Percentiles rank a stretch among this genome's conserved stretches.
phyloP scores from a whole-genome alignment of 2,888 invertebrate species.

The Phaedon cochleariae region DNA sequence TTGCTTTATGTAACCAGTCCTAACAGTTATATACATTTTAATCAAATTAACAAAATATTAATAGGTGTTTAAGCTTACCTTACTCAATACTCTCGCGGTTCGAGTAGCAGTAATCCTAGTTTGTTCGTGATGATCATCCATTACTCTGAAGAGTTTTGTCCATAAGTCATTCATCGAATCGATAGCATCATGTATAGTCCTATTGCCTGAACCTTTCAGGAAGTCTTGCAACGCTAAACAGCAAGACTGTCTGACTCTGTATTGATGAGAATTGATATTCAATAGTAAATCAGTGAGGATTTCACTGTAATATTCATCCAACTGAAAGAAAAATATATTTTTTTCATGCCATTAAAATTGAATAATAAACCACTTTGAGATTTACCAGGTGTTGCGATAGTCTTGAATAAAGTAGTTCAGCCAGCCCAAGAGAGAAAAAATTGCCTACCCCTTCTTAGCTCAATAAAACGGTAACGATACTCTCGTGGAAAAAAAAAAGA shows the following conservation, averaged over 20 bases:
- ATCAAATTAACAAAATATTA: too few species aligned
- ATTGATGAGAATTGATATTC: conserved; percentile 85
- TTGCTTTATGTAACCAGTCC: too few species aligned
- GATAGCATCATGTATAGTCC: conserved; percentile 59
- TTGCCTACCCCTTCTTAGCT: too few species aligned
- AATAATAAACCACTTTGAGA: too few species aligned
- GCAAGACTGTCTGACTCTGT: conserved; percentile 91
- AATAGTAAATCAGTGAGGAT: conserved; percentile 82
- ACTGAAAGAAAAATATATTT: conserved; percentile 61
- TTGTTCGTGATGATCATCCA: conserved; percentile 94
- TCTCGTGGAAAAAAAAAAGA: too few species aligned
- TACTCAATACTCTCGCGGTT: conserved; percentile 76
- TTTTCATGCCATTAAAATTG: too few species aligned
- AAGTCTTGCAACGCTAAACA: conserved; percentile 89
- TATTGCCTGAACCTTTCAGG: conserved; percentile 68
- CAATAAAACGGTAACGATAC: too few species aligned
- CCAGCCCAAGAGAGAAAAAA: too few species aligned
- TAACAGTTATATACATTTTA: too few species aligned
- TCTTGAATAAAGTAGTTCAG: too few species aligned
- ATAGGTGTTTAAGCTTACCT: conserved; percentile 64
- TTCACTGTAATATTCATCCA: conserved; percentile 82
- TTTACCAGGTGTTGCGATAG: too few species aligned
- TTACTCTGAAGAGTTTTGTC: conserved; percentile 85
- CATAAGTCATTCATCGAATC: conserved; percentile 72
- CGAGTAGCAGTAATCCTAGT: conserved; percentile 79